Conservation (phyloP, 2,888 invertebrate genomes). For the Lithophane socia region DNA sequence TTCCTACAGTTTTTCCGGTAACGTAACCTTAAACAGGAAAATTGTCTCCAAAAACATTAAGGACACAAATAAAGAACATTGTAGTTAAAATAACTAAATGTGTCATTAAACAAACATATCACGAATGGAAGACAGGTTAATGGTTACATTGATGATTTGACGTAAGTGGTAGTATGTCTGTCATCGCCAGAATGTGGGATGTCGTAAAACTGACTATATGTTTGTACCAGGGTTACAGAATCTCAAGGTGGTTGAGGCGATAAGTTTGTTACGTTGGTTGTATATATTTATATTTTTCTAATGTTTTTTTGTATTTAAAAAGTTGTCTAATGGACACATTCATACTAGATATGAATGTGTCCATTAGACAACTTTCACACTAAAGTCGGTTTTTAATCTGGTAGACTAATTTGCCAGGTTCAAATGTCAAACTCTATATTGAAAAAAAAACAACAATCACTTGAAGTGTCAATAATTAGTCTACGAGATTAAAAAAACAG, state of each 20-base stretch:
- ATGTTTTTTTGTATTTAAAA: background rate
- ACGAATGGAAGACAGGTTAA: conserved; percentile 30
- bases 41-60: conserved; percentile 5
- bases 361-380: too few species aligned
- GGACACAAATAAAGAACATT: conserved; percentile 10
- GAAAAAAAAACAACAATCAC: too few species aligned
- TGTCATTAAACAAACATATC: conserved; percentile 30
- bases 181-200: conserved; percentile 54
- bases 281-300: background rate
- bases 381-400: too few species aligned
- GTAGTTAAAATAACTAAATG: conserved; percentile 16
- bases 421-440: too few species aligned
- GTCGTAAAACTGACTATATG: conserved; percentile 53
- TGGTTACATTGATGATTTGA: conserved; percentile 46
- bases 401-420: too few species aligned
- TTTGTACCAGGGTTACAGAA: conserved; percentile 55
- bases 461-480: too few species aligned
- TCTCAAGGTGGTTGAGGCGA: conserved; percentile 53
- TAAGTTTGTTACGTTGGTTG: background rate
- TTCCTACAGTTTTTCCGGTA: background rate
- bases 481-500: too few species aligned
- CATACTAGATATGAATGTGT: background rate
- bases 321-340: too few species aligned
- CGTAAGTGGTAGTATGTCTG: conserved; percentile 42
- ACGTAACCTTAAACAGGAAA: conserved; percentile 5